Percentiles rank a stretch among this genome's conserved stretches.
phyloP scores from a whole-genome alignment of 2,113 vertebrate genomes.

The Zosterops hypoxanthus region DNA sequence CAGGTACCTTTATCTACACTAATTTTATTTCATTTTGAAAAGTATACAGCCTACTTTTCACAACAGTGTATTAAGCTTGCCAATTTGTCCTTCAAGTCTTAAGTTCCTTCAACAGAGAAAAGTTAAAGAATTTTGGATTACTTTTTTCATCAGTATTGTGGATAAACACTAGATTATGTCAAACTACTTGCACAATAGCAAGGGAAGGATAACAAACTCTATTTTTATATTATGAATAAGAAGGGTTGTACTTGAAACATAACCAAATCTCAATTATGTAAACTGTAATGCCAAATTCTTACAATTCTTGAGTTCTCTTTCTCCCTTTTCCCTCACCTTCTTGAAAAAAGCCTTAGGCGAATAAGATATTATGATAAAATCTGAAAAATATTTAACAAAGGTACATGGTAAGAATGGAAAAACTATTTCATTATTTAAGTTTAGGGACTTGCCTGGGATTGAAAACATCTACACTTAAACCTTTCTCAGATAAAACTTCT shows the following conservation, averaged over 20 bases:
- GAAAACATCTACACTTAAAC: neutral
- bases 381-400: neutral
- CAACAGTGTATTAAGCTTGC: accelerated
- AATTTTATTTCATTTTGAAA: neutral
- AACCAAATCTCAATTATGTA: neutral
- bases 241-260: neutral
- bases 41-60: neutral
- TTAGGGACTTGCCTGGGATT: neutral
- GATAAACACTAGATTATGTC: neutral
- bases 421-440: neutral
- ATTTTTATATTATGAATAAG: neutral
- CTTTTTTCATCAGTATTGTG: neutral
- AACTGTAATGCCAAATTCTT: neutral
- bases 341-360: neutral
- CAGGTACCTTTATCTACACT: neutral
- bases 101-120: neutral
- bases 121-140: neutral
- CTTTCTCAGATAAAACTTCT: neutral
- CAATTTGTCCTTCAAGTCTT: neutral
- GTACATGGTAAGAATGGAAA: neutral
- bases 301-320: neutral
- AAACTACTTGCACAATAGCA: neutral
- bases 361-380: neutral
- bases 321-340: neutral
- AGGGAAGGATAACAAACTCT: neutral